Conservation (phyloP, 2,888 invertebrate genomes). For the Acanthosepion pharaonis region DNA sequence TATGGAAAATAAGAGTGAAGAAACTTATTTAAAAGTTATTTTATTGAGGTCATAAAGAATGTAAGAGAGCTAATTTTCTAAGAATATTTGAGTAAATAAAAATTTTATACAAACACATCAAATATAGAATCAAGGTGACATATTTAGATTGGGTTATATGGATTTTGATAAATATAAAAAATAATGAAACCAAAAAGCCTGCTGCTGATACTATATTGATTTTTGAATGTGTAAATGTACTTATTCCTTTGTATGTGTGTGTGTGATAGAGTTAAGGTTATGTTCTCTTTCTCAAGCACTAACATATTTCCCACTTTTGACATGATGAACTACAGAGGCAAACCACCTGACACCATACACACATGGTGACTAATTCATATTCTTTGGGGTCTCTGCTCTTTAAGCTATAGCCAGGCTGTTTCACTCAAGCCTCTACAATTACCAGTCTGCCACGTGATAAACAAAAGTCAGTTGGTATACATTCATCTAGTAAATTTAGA, state of each 20-base stretch:
- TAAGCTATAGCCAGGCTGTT: not conserved
- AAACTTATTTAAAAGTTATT: too few species aligned
- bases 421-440: not conserved
- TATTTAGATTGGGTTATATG: not conserved
- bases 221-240: not conserved
- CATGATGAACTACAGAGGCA: not conserved
- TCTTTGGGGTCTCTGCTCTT: not conserved
- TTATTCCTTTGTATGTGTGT: not conserved
- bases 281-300: not conserved
- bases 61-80: too few species aligned
- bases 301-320: not conserved
- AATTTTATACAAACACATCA: not conserved
- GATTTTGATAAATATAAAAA: not conserved
- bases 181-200: not conserved
- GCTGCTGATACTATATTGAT: not conserved
- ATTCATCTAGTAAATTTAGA: not conserved
- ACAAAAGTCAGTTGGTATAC: not conserved
- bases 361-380: conserved; percentile 12
- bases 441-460: not conserved
- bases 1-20: too few species aligned
- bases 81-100: too few species aligned
- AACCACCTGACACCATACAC: not conserved
- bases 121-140: not conserved
- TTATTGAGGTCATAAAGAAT: too few species aligned
- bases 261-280: too few species aligned